Evolutionary conservation across 1,140 invertebrate genomes (phyloP).

Genomic region (Delia radicum): DNA sequence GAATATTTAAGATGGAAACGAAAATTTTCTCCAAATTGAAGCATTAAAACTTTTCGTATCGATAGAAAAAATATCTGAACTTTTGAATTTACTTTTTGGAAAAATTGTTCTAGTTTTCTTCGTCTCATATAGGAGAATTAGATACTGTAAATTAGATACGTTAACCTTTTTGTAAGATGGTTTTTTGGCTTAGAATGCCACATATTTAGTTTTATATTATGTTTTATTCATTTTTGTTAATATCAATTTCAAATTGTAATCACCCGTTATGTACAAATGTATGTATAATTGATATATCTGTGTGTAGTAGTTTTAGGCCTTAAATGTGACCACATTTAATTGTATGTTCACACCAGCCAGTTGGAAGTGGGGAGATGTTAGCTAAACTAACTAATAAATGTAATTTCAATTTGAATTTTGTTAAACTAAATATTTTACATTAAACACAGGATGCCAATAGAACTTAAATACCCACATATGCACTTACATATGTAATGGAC

Average conservation of each 20-base stretch:
- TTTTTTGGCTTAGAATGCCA: too few species aligned
- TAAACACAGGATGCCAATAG: not conserved
- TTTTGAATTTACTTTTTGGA: too few species aligned
- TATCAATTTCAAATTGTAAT: too few species aligned
- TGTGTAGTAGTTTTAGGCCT: constrained; percentile 12
- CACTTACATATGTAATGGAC: not conserved
- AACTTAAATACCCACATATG: not conserved
- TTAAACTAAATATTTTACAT: not conserved
- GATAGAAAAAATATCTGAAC: too few species aligned
- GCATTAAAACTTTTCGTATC: too few species aligned
- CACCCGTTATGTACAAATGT: not conserved
- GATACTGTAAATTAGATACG: too few species aligned
- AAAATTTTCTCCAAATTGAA: too few species aligned
- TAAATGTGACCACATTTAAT: constrained; percentile 9
- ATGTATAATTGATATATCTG: not conserved
- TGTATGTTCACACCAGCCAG: not conserved
- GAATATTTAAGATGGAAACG: too few species aligned
- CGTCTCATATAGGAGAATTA: too few species aligned
- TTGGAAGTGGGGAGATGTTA: not conserved
- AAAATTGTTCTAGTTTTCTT: too few species aligned
- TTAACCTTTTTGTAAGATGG: too few species aligned
- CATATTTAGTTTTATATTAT: too few species aligned
- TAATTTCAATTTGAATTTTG: constrained; percentile 20
- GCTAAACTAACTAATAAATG: not conserved
- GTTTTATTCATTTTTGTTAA: not conserved